These are phyloP conservation scores for Heliconius nattereri DNA, from an alignment of 1,140 invertebrate species.

Conservation along the genomic window DNA sequence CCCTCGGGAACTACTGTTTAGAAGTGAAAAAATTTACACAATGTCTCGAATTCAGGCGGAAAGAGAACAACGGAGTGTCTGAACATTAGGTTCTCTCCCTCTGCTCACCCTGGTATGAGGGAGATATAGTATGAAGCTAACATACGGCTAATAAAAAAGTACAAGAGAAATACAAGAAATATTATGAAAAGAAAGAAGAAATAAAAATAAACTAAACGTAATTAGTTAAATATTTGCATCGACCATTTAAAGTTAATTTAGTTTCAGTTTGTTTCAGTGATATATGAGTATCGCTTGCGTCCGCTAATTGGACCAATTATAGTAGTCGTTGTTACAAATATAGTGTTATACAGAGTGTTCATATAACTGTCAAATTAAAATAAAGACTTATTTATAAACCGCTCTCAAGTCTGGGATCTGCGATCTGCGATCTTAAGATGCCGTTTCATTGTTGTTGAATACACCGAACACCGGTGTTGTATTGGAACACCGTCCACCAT, in stretches of 20 bases:
- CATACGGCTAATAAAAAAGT: not conserved
- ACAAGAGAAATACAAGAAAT: not conserved
- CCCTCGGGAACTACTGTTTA: no score
- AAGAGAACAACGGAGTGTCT: not conserved
- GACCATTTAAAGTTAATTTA: constrained; percentile 4
- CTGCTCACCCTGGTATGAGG: not conserved
- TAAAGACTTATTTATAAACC: no score
- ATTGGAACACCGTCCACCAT: no score
- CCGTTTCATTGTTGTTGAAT: no score
- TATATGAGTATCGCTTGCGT: not conserved
- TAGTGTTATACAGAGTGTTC: constrained; percentile 1
- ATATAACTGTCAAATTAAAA: no score
- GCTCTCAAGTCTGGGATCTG: no score
- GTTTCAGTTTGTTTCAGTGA: constrained; percentile 10
- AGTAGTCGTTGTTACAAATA: not conserved
- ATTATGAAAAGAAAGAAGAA: not conserved
- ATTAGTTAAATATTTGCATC: not conserved
- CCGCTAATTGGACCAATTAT: constrained; percentile 12
- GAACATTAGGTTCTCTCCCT: not conserved
- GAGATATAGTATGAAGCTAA: not conserved
- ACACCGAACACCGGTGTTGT: no score
- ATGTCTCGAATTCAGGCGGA: no score
- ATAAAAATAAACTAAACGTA: not conserved
- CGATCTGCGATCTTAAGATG: no score
- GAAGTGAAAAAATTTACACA: no score